Percentiles rank a stretch among this genome's conserved stretches.
Evolutionary conservation across 2,797 vertebrate species (phyloP).

Genomic region (Ptychadena robeensis): DNA sequence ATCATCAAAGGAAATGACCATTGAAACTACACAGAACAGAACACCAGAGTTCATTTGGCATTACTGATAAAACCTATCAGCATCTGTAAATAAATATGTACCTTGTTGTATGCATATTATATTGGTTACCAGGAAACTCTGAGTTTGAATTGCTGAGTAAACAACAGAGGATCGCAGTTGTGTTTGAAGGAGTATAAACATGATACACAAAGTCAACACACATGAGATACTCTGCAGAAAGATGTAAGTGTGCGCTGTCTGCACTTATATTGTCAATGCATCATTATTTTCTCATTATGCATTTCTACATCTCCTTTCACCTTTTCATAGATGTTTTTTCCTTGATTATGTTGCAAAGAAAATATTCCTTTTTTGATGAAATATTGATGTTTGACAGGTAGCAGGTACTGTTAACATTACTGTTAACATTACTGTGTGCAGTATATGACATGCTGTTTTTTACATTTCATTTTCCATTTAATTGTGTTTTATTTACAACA

Average conservation of each 20-base stretch:
- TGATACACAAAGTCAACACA: conserved; percentile 59
- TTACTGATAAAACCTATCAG: conserved; percentile 60
- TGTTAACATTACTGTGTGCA: neutral
- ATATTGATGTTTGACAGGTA: neutral
- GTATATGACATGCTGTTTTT: too few relatives aligned
- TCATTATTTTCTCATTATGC: conserved; percentile 56
- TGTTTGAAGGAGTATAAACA: conserved; percentile 56
- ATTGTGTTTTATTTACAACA: neutral
- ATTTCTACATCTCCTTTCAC: conserved; percentile 46
- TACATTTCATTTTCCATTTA: too few relatives aligned
- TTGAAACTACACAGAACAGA: conserved; percentile 36
- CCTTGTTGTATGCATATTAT: conserved; percentile 57
- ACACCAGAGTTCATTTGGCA: conserved; percentile 50
- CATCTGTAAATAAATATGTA: conserved; percentile 62
- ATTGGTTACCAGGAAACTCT: conserved; percentile 58
- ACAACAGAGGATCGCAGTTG: conserved; percentile 51
- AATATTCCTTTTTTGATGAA: neutral
- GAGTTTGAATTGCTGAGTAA: conserved; percentile 56
- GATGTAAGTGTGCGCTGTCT: conserved; percentile 56
- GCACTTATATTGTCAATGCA: conserved; percentile 28
- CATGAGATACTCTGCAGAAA: conserved; percentile 45
- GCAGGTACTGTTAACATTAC: neutral
- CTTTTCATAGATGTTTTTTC: conserved; percentile 16
- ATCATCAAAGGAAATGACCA: conserved; percentile 45
- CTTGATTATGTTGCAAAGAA: neutral